These are phyloP conservation scores for Apamea crenata DNA, from an alignment of 2,888 invertebrate genomes.

Conservation along the genomic window DNA sequence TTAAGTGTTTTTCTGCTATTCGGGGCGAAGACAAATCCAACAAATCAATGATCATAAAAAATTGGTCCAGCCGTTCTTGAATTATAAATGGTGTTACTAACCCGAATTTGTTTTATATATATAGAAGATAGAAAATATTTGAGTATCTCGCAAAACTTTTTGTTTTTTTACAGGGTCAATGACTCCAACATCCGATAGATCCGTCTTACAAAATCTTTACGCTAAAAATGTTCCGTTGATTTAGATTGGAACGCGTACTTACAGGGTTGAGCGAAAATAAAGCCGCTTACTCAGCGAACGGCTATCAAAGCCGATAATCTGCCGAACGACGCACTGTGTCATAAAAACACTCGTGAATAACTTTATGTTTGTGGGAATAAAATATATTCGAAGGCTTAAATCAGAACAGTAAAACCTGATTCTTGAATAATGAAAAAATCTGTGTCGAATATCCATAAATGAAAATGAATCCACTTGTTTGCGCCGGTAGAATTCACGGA, in stretches of 20 bases:
- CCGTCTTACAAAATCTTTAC: slow-evolving; percentile 2
- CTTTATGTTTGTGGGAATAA: slow-evolving; percentile 31
- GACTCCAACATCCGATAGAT: slow-evolving; percentile 1
- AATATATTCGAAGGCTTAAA: slow-evolving; percentile 31
- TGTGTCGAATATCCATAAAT: not conserved
- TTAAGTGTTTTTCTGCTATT: too few relatives aligned
- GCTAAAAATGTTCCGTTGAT: slow-evolving; percentile 28
- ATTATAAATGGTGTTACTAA: too few relatives aligned
- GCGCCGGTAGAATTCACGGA: not conserved
- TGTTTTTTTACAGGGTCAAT: not conserved
- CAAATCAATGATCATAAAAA: too few relatives aligned
- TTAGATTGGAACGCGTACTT: slow-evolving; percentile 29
- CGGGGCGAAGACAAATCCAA: too few relatives aligned
- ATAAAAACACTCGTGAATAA: slow-evolving; percentile 44
- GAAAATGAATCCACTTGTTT: slow-evolving; percentile 4
- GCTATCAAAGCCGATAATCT: slow-evolving; percentile 49
- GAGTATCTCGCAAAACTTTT: not conserved
- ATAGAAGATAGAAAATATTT: not conserved
- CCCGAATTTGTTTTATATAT: too few relatives aligned
- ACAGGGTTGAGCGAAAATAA: slow-evolving; percentile 31
- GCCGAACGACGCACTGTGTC: slow-evolving; percentile 23
- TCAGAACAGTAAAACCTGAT: slow-evolving; percentile 22
- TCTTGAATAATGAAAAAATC: not conserved
- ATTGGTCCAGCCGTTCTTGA: too few relatives aligned
- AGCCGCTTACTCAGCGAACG: slow-evolving; percentile 29